Evolutionary conservation across 1,140 invertebrate genomes (phyloP).

Genomic region (Megalopta genalis): DNA sequence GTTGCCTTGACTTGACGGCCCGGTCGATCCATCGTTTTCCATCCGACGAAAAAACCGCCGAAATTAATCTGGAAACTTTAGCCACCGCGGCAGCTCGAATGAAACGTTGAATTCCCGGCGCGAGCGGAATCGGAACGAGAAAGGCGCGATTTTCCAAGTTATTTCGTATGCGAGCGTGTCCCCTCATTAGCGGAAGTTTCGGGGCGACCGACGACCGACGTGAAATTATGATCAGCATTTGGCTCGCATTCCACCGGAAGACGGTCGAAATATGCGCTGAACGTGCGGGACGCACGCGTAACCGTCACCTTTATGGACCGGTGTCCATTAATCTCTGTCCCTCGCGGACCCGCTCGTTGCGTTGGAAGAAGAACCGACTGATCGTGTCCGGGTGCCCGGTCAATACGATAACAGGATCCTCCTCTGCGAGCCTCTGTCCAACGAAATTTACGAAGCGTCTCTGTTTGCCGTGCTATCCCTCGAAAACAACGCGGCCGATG

Average conservation of each 20-base stretch:
- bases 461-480: no score
- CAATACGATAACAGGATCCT: background rate
- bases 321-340: background rate
- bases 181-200: background rate
- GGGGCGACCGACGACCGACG: background rate
- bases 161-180: background rate
- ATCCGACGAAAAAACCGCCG: background rate
- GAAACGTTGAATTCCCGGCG: background rate
- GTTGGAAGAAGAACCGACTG: background rate
- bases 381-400: background rate
- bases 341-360: background rate
- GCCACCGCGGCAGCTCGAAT: background rate
- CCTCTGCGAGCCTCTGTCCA: background rate
- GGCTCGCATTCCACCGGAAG: no score
- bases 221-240: conserved; percentile 26
- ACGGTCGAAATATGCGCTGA: background rate
- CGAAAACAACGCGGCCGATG: no score
- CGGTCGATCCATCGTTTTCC: background rate
- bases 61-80: conserved; percentile 32
- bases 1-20: background rate
- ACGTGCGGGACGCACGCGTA: background rate
- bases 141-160: background rate
- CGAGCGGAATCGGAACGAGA: background rate
- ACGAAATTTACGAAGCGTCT: background rate
- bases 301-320: background rate